Base-by-base conservation (phyloP, 2,113 vertebrate genomes). In the Phylloscopus trochiloides region DNA sequence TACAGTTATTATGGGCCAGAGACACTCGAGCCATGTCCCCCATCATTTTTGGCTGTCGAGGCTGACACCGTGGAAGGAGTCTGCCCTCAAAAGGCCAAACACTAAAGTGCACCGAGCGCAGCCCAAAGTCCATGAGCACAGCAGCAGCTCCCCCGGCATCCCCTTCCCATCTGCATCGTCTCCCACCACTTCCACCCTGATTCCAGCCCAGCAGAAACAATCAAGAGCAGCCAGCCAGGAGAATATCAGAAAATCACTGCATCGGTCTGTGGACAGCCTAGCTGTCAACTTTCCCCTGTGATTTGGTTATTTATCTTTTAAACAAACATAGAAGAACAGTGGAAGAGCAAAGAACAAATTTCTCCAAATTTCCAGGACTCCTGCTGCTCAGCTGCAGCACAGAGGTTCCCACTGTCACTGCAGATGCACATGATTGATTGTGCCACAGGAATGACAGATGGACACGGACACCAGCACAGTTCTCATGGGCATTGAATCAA, bases 31-130 rank as follows among this genome's bases (percentile, higher is more conserved):
- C 61, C 58, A 4, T 4, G 65, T 12, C 4, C 18, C 54, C 17
- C 58, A 38, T 15, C 32, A 17, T 9, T 76, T 61, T 2, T 79
- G 84, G 38, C 24, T 50, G 72, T 24, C 0, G 3, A 51, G 31
- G 58, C 58, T 8, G 54, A 34, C 78, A 25, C 31, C 13, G 43
- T 10, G 20, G 95, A 31, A 90, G 16, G 16, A 89, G 66, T 31
- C 94, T 96, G 96, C 94, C 95, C 94, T 94, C 95, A 88, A 91
- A 95, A 96, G 94, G 93, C 90, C 78, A 93, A 73, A 88, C 2
- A 57, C 12, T 57, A 36, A 43, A 91, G 50, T 32, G 85, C 95
- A 83, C 20, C 0, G 14, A 82, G 61, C 0, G 2, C 59, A 55
- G 28, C 51, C 22, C 3, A 0, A 47, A 43, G 38, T 7, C 80